A percentile compares a stretch with the other conserved stretches of the same genome.
Evolutionary conservation across 2,888 invertebrate genomes (phyloP).

Genomic region (Stenoptilia bipunctidactyla): DNA sequence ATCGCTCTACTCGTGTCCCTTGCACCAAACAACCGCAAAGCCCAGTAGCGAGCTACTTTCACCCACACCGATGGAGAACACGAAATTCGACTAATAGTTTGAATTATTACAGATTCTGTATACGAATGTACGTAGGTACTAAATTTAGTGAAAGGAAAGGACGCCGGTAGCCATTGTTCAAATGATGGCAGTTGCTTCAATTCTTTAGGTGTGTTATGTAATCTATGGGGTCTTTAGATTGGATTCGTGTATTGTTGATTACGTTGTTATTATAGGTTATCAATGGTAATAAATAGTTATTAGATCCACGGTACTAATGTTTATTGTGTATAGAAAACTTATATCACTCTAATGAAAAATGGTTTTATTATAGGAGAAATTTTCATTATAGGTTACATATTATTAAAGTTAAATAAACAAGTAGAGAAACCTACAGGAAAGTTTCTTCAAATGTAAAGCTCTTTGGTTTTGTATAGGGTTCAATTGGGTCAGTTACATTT

Average conservation of each 20-base stretch:
- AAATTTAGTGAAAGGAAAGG: constrained; percentile 33
- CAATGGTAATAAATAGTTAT: too few species aligned
- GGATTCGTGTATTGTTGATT: too few species aligned
- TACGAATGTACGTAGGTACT: constrained; percentile 23
- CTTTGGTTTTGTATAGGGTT: not conserved
- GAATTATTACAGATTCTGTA: constrained; percentile 48
- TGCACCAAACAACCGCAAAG: constrained; percentile 29
- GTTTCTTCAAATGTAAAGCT: too few species aligned
- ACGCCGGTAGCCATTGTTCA: not conserved
- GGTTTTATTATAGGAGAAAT: too few species aligned
- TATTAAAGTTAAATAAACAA: too few species aligned
- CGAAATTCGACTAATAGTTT: constrained; percentile 67
- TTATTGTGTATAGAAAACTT: too few species aligned
- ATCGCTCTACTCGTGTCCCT: constrained; percentile 19
- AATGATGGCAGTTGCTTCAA: not conserved
- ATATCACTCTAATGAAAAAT: not conserved
- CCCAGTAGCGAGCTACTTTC: constrained; percentile 66
- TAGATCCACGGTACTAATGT: too few species aligned
- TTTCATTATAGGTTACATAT: too few species aligned
- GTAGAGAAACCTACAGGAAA: too few species aligned
- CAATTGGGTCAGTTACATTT: too few species aligned
- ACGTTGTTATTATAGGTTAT: too few species aligned
- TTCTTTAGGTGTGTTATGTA: constrained; percentile 2
- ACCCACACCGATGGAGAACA: constrained; percentile 47
- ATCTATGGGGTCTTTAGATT: not conserved